Conservation (phyloP, 2,888 invertebrate species). For the Hirtodrosophila cameraria region DNA sequence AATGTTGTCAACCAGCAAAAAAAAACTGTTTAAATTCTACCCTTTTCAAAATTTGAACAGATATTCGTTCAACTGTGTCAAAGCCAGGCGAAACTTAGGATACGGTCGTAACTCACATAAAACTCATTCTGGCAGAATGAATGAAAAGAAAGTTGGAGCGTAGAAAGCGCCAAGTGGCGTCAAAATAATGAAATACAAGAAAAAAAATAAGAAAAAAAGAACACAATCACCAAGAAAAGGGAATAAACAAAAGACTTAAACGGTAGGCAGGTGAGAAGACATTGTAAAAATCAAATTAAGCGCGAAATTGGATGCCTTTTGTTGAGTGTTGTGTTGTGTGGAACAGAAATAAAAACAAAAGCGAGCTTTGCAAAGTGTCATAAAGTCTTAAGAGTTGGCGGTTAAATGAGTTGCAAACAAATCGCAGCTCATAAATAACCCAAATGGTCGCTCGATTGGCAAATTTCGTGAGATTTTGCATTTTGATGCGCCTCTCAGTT, state of each 20-base stretch:
- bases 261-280: constrained; percentile 43
- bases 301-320: constrained; percentile 60
- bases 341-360: constrained; percentile 38
- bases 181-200: constrained; percentile 10
- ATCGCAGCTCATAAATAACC: constrained; percentile 73
- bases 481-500: constrained; percentile 80
- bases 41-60: not conserved
- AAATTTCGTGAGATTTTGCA: constrained; percentile 82
- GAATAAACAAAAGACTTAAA: constrained; percentile 16
- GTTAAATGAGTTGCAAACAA: constrained; percentile 73
- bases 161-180: constrained; percentile 40
- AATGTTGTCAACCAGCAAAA: too few relatives aligned
- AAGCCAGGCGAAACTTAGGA: constrained; percentile 6
- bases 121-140: constrained; percentile 22
- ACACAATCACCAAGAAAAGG: constrained; percentile 2
- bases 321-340: too few relatives aligned
- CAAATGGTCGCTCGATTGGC: constrained; percentile 74
- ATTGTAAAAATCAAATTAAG: constrained; percentile 64
- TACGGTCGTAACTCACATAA: constrained; percentile 25
- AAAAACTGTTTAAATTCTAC: too few relatives aligned
- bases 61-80: constrained; percentile 4
- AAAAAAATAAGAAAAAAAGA: constrained; percentile 9
- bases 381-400: constrained; percentile 63
- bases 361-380: constrained; percentile 71
- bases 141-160: constrained; percentile 37